Evolutionary conservation across 37 sponge, comb jelly and placozoan species (phyloP), one percentile per base, ranked within the genome.

Genomic region (Lycopodina hypogea): DNA sequence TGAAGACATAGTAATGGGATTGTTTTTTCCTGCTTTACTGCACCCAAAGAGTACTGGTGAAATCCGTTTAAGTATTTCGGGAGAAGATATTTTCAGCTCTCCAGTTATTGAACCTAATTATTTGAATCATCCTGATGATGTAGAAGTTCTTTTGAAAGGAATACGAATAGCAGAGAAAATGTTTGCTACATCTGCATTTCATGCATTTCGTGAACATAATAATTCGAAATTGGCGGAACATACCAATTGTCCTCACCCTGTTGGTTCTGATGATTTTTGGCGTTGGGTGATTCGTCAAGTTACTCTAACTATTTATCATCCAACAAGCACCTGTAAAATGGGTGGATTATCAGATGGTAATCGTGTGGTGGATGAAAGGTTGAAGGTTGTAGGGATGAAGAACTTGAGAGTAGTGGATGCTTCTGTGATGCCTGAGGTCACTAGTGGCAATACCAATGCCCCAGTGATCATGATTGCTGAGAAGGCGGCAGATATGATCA

Each of bases 331-430:
- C 11, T 91, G 93, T 41, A 91, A 83, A 41, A 95, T 95, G 96
- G 96, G 96, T 0, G 15, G 70, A 8, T 35, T 32, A 7, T 65
- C 66, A 17, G 96, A 95, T 56, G 50, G 55, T 2, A 77, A 48
- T 66, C 52, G 84, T 28, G 96, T 95, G n/a, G 92, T 95, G 34
- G 85, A 85, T 48, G 75, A 84, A 59, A 35, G 86, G 28, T 75
- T 95, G 53, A 59, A 71, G 55, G 92, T 95, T 68, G 77, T 56
- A 36, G 96, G 96, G 29, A 39, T 89, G 29, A 56, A 74, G 18
- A 84, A 84, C 4, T 75, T 95, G 29, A 32, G 90, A 14, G 96
- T 95, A n/a, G 92, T 86, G 0, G 96, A 95, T 80, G 96, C 96
- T 12, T 91, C 92, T 18, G 76, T 95, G 2, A 91, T 95, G 81